Evolutionary conservation across 2,797 vertebrate species (phyloP).

Genomic region (Megaceryle alcyon): DNA sequence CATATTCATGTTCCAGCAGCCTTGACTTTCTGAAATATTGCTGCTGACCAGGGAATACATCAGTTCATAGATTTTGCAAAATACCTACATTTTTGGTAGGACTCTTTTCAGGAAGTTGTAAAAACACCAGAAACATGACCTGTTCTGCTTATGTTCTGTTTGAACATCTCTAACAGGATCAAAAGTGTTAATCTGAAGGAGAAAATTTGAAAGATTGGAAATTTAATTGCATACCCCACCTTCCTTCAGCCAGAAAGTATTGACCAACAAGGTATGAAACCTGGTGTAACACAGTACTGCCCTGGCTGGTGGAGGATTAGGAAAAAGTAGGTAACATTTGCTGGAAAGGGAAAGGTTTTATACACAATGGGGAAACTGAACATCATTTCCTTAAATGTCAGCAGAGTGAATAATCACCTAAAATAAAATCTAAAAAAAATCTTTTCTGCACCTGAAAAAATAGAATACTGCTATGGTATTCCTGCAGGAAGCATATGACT

Average conservation of each 20-base stretch:
- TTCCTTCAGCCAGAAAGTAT: not conserved
- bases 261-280: not conserved
- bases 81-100: not conserved
- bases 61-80: not conserved
- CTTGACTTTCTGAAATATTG: not conserved
- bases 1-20: not conserved
- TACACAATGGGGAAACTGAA: constrained; percentile 7
- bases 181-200: not conserved
- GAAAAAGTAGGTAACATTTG: not conserved
- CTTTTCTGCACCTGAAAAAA: constrained; percentile 55
- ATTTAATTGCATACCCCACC: not conserved
- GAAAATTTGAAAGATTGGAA: not conserved
- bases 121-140: not conserved
- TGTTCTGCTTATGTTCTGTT: not conserved
- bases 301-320: not conserved
- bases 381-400: constrained; percentile 62
- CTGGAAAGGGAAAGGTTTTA: constrained; percentile 30
- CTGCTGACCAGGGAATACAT: not conserved
- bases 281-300: not conserved
- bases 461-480: not conserved
- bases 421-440: not conserved
- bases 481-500: constrained; percentile 25
- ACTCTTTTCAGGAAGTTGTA: not conserved
- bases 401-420: not conserved
- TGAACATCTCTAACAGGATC: not conserved